A percentile compares a stretch with the other conserved stretches of the same genome.
These are phyloP conservation scores for Aeoliscus strigatus DNA, from an alignment of 2,797 vertebrate genomes.

Conservation along the genomic window DNA sequence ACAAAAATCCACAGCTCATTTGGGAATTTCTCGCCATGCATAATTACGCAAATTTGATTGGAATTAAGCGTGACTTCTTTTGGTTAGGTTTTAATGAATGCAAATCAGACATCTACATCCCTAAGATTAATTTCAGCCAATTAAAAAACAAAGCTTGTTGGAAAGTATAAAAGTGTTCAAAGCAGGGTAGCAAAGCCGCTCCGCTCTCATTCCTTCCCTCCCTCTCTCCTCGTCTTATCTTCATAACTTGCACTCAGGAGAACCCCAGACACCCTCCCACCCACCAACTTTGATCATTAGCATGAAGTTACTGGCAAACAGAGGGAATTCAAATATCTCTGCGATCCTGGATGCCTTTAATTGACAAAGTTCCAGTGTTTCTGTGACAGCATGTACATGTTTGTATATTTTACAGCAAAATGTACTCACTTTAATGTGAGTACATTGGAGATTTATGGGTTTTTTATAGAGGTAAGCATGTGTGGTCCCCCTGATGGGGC, in stretches of 20 bases:
- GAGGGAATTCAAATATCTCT: slow-evolving; percentile 69
- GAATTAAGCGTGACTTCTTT: slow-evolving; percentile 99
- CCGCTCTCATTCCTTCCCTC: slow-evolving; percentile 47
- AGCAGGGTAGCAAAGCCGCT: slow-evolving; percentile 79
- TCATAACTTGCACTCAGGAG: slow-evolving; percentile 79
- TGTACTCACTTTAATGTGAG: too few relatives aligned
- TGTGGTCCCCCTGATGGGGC: too few relatives aligned
- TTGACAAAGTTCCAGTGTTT: slow-evolving; percentile 51
- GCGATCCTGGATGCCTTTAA: slow-evolving; percentile 55
- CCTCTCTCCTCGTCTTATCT: slow-evolving; percentile 75
- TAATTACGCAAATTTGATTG: slow-evolving; percentile 99
- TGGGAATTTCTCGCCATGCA: slow-evolving; percentile 99
- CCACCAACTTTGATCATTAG: slow-evolving; percentile 79
- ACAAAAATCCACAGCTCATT: slow-evolving; percentile 98
- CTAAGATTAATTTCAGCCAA: slow-evolving; percentile 99
- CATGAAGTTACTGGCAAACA: slow-evolving; percentile 74
- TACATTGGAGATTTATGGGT: too few relatives aligned
- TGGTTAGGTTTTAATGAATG: slow-evolving; percentile 99
- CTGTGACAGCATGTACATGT: too few relatives aligned
- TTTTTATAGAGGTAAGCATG: too few relatives aligned
- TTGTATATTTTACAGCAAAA: too few relatives aligned
- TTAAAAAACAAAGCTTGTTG: slow-evolving; percentile 99
- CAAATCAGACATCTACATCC: slow-evolving; percentile 99
- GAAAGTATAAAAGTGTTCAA: slow-evolving; percentile 96
- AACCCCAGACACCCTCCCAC: slow-evolving; percentile 54